Conservation (phyloP, 1,140 invertebrate genomes). For the Pachyrhynchus sulphureomaculatus region DNA sequence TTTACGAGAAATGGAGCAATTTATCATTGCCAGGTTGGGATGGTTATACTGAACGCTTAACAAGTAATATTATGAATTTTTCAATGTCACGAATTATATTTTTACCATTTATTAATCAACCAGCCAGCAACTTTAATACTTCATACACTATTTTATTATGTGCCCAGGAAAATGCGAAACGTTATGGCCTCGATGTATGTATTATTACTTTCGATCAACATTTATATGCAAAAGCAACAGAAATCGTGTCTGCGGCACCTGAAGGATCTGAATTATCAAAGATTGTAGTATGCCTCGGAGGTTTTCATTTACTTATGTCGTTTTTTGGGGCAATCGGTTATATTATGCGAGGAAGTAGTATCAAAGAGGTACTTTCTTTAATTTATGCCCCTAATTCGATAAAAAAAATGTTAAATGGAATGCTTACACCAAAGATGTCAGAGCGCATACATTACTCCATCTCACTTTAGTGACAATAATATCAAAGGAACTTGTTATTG, state of each 20-base stretch:
- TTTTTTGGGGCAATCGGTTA: too few relatives aligned
- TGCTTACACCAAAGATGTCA: too few relatives aligned
- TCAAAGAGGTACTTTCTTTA: too few relatives aligned
- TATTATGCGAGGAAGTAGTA: slow-evolving; percentile 34
- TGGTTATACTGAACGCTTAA: too few relatives aligned
- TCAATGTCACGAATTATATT: slow-evolving; percentile 45
- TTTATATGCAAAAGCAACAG: slow-evolving; percentile 52
- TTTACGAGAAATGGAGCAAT: too few relatives aligned
- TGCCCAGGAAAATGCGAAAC: slow-evolving; percentile 44
- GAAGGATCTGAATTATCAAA: too few relatives aligned
- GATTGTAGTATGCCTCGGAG: slow-evolving; percentile 47
- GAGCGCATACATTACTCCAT: too few relatives aligned
- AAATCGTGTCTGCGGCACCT: slow-evolving; percentile 51
- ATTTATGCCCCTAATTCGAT: too few relatives aligned
- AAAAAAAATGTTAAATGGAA: too few relatives aligned
- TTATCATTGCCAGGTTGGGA: too few relatives aligned
- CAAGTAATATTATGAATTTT: slow-evolving; percentile 34
- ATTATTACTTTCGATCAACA: slow-evolving; percentile 50
- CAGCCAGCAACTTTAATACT: slow-evolving; percentile 44
- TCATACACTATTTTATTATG: slow-evolving; percentile 48
- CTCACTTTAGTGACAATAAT: too few relatives aligned
- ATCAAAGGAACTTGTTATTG: too few relatives aligned
- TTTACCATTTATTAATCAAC: slow-evolving; percentile 50
- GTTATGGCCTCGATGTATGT: slow-evolving; percentile 34
- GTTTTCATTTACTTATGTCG: slow-evolving; percentile 48